Evolutionary conservation across 2,113 vertebrate species (phyloP).

Genomic region (Chitala chitala): DNA sequence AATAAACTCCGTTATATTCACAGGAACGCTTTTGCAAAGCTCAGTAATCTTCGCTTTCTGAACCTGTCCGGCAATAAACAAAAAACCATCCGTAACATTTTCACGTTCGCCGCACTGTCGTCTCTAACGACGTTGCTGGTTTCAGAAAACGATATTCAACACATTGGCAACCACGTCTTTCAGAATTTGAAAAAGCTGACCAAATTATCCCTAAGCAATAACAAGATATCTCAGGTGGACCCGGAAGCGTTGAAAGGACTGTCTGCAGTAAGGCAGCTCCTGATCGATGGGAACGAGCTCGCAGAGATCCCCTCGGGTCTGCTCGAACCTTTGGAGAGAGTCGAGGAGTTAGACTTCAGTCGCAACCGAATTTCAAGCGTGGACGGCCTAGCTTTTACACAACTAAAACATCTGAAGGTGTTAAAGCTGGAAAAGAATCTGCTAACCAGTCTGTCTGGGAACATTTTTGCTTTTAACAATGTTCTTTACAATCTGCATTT

Average conservation of each 20-base stretch:
- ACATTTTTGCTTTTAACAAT: constrained; percentile 71
- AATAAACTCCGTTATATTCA: constrained; percentile 83
- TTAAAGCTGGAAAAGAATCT: constrained; percentile 80
- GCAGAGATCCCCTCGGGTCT: constrained; percentile 68
- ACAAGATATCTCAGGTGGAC: constrained; percentile 72
- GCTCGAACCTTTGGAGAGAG: constrained; percentile 72
- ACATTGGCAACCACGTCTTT: constrained; percentile 73
- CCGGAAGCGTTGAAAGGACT: constrained; percentile 71
- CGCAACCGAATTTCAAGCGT: constrained; percentile 70
- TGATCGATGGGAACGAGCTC: constrained; percentile 78
- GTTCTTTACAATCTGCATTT: constrained; percentile 79
- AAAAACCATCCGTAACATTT: constrained; percentile 63
- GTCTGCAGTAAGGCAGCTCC: constrained; percentile 70
- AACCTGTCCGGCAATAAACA: constrained; percentile 85
- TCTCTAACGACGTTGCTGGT: constrained; percentile 79
- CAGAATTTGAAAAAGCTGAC: constrained; percentile 73
- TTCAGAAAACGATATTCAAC: constrained; percentile 75
- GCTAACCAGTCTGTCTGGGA: constrained; percentile 72
- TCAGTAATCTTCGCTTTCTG: constrained; percentile 81
- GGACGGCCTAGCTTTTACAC: constrained; percentile 64
- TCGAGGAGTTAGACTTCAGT: constrained; percentile 83
- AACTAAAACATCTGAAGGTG: constrained; percentile 65
- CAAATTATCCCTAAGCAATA: constrained; percentile 77
- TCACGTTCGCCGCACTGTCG: constrained; percentile 70
- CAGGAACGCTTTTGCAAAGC: constrained; percentile 71